Percentiles rank a stretch among this genome's conserved stretches.
Evolutionary conservation across 2,113 vertebrate species (phyloP).

Genomic region (Gavialis gangeticus): DNA sequence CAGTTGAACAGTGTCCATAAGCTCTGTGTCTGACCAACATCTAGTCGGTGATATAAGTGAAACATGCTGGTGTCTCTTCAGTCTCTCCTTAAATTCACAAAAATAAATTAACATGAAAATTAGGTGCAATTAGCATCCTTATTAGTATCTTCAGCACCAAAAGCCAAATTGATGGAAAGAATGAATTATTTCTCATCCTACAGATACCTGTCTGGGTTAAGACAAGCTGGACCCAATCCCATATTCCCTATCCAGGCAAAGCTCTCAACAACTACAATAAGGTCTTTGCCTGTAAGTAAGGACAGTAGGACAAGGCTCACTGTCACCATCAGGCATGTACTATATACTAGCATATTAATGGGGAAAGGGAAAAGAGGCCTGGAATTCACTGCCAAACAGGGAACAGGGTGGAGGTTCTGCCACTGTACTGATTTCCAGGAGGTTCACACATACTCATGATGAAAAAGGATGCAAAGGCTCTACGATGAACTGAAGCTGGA

Average conservation of each 20-base stretch:
- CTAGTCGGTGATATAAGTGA: neutral
- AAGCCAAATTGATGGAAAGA: neutral
- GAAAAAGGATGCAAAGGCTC: neutral
- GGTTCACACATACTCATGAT: neutral
- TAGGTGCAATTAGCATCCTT: neutral
- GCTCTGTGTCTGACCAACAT: neutral
- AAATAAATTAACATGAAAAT: slow-evolving; percentile 15
- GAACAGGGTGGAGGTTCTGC: fast-evolving
- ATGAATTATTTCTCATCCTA: neutral
- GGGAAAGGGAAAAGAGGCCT: neutral
- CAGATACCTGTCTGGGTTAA: neutral
- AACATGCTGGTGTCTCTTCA: fast-evolving
- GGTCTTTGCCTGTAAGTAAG: neutral
- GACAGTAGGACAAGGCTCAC: neutral
- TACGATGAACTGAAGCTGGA: neutral
- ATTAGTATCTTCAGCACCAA: neutral
- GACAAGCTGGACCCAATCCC: neutral
- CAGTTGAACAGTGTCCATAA: neutral
- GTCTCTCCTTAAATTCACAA: fast-evolving
- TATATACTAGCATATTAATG: too few species aligned
- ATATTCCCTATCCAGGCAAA: neutral
- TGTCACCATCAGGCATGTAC: too few species aligned
- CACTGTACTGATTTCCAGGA: neutral
- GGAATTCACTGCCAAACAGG: neutral
- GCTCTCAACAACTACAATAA: neutral